Percentiles rank a stretch among this genome's conserved stretches.
These are phyloP conservation scores for Sciurus vulgaris DNA, from an alignment of 2,797 vertebrate species.

Conservation along the genomic window DNA sequence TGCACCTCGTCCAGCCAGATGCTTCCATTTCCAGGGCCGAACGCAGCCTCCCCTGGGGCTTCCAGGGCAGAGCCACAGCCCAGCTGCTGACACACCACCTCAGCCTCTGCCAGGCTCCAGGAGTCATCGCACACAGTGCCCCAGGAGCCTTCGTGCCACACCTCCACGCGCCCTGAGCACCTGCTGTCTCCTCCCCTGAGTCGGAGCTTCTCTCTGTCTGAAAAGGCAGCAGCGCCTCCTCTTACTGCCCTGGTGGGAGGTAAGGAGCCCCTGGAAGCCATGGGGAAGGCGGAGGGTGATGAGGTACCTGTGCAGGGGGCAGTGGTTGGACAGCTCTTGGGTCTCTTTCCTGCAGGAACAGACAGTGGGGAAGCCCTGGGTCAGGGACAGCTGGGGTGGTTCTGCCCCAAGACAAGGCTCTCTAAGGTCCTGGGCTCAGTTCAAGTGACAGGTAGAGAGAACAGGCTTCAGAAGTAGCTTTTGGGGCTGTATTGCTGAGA, in stretches of 20 bases:
- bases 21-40: constrained; percentile 3
- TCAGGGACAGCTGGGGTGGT: rapidly evolving
- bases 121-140: constrained; percentile 7
- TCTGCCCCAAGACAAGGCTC: background rate
- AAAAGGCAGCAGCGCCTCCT: background rate
- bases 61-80: constrained; percentile 42
- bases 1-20: constrained; percentile 84
- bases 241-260: background rate
- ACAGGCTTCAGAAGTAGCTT: background rate
- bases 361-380: background rate
- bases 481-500: background rate
- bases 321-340: constrained; percentile 13
- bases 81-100: constrained; percentile 65
- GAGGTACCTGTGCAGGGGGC: background rate
- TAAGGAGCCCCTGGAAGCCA: background rate
- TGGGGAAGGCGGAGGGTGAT: rapidly evolving
- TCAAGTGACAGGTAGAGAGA: background rate
- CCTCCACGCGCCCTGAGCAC: constrained; percentile 19
- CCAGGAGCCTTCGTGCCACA: constrained; percentile 49
- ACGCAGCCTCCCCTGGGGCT: background rate
- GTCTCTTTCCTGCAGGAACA: background rate
- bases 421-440: background rate
- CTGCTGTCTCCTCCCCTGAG: background rate
- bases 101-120: constrained; percentile 48
- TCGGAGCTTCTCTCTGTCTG: constrained; percentile 37